Evolutionary conservation across 2,888 invertebrate species (phyloP).

Genomic region (Harpagoxenus sublaevis): DNA sequence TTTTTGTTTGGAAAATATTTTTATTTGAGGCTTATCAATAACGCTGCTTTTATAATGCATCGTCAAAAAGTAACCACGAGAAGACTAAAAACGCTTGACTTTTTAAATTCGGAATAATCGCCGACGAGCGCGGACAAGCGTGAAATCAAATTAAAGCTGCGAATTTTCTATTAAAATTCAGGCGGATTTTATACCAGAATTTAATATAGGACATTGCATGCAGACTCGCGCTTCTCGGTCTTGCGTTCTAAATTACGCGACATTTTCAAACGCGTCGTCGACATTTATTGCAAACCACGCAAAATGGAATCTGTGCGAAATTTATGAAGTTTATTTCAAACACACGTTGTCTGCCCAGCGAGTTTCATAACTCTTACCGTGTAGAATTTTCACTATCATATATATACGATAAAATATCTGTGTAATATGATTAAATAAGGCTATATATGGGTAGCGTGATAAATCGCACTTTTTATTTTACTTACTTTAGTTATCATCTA

Average conservation of each 20-base stretch:
- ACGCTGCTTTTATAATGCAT: not conserved
- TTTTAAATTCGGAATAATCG: not conserved
- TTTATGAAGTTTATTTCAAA: not conserved
- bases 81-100: not conserved
- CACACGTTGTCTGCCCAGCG: not conserved
- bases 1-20: not conserved
- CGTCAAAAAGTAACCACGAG: not conserved
- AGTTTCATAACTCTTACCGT: not conserved
- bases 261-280: not conserved
- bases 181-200: not conserved
- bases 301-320: not conserved
- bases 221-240: not conserved
- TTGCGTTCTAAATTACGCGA: not conserved
- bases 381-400: not conserved
- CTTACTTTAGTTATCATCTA: not conserved
- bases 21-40: not conserved
- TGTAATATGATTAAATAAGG: not conserved
- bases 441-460: not conserved
- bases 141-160: not conserved
- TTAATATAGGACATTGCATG: not conserved
- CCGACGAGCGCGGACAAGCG: not conserved
- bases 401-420: not conserved
- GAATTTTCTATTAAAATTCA: not conserved
- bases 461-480: not conserved
- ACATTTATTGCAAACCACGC: too few species aligned